Percentiles rank a stretch among this genome's conserved stretches.
Conservation (phyloP, 2,113 vertebrate species). For the Etheostoma cragini region DNA sequence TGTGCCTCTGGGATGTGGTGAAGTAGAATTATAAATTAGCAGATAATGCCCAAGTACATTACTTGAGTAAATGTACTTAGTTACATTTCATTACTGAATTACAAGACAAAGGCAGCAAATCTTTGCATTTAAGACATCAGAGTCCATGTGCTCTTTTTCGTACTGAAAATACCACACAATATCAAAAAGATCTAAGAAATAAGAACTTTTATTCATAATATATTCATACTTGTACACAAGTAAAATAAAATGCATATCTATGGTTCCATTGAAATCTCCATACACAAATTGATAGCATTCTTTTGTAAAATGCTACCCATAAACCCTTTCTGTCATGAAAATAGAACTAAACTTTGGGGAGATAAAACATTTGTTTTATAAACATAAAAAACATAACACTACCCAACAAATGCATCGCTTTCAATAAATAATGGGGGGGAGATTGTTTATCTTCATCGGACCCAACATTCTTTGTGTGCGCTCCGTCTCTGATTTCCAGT, state of each 20-base stretch:
- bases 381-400: slow-evolving; percentile 88
- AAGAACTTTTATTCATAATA: slow-evolving; percentile 92
- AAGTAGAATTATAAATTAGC: too few relatives aligned
- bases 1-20: too few relatives aligned
- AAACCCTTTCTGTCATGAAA: slow-evolving; percentile 86
- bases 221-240: slow-evolving; percentile 97
- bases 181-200: slow-evolving; percentile 80
- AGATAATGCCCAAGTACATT: too few relatives aligned
- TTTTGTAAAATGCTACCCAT: slow-evolving; percentile 90
- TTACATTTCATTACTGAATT: too few relatives aligned
- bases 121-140: neutral
- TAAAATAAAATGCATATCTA: slow-evolving; percentile 99
- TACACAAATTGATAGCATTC: slow-evolving; percentile 89
- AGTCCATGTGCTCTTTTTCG: neutral
- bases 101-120: neutral
- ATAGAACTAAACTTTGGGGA: slow-evolving; percentile 79
- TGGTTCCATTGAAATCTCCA: slow-evolving; percentile 90
- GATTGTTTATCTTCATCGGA: slow-evolving; percentile 70
- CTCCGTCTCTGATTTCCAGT: slow-evolving; percentile 61
- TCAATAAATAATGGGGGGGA: slow-evolving; percentile 80
- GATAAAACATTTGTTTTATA: slow-evolving; percentile 82
- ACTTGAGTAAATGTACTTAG: too few relatives aligned
- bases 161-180: slow-evolving; percentile 51
- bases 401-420: slow-evolving; percentile 87
- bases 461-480: slow-evolving; percentile 83